Evolutionary conservation across 1,140 invertebrate genomes (phyloP), one percentile per base, ranked within the genome.

Genomic region (Cydia amplana): DNA sequence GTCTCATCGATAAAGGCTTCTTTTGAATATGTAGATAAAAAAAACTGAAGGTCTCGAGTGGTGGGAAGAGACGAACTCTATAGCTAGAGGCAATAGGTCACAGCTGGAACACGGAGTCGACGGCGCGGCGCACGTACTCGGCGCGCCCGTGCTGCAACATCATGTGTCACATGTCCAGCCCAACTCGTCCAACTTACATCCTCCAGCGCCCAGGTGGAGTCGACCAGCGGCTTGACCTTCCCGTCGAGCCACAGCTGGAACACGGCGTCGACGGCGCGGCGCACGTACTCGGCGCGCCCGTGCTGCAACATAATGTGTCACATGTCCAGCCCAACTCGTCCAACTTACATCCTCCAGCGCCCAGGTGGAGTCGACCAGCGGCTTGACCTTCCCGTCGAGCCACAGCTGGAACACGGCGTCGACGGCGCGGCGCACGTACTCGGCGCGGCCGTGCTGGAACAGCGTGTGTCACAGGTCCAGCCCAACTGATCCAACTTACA

Each of bases 141-240:
- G 95, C 94, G 73, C 95, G 95, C 18, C 95, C 95, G 6, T 55
- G n/a, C 49, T 55, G 49, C 16, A 51, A 16, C 49, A 55, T n/a
- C n/a, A 55, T 2, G 14, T 5, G n/a, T 3, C n/a, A 7, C 14
- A 4, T n/a, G 9, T 40, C 36, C 36, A 40, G 36, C 6, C 9
- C 46, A 9, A n/a, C 46, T 14, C 46, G 46, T n/a, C 51, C 14
- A 55, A 94, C 95, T 94, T 91, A 97, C 25, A 25, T 25, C 97
- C 92, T 98, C 97, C 55, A 98, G 94, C 12, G 97, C 96, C 95
- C 96, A 98, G 46, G 95, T 96, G 43, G 97, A 97, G 91, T 98
- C 97, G 16, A 98, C 94, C 6, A 96, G 93, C 1, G 97, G 97
- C 83, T 96, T 96, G 76, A 98, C 96, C 88, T 96, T 95, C 96